Base-by-base conservation (phyloP, 1,140 invertebrate genomes). In the Drosophila ohnishii region DNA sequence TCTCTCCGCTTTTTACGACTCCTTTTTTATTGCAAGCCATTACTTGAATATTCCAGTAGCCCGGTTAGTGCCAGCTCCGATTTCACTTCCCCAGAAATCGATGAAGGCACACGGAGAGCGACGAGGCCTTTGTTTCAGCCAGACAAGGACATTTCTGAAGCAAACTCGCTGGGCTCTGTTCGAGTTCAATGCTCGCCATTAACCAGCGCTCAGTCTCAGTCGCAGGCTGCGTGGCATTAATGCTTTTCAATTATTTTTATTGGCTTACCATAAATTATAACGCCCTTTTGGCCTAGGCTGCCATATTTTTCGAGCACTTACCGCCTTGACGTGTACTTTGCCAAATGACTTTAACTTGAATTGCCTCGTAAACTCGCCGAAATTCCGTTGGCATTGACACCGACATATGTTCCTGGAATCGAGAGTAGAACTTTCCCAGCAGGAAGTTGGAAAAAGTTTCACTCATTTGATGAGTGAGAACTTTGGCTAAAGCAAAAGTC, bases 221-320 rank as follows among this genome's bases (percentile, higher is more conserved):
- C n/a, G 60, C 65, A 66, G 61, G 30, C 61, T 51, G 65, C 66
- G 48, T 80, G 78, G 66, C 73, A 66, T 80, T 66, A 67, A 75
- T 81, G 80, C 61, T 80, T 81, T 71, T 70, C 53, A 86, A 86
- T 86, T 86, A 86, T 83, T 88, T 86, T 88, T 86, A 83, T 86
- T 83, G 84, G 84, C 76, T 79, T 73, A 88, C 76, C 75, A 86
- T 85, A 85, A 85, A 85, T 85, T 78, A 82, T 85, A 81, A 78
- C 74, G 75, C 62, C 65, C 79, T 66, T 66, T 60, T 87, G 62
- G 70, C 82, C 75, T 87, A 87, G 78, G 48, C 59, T 53, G 62
- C 65, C 65, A 69, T 69, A 69, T 69, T 69, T 69, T 35, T 14
- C 32, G 22, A 55, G 47, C 65, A 69, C 62, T 69, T 69, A 67